Evolutionary conservation across 2,888 invertebrate genomes (phyloP).

Genomic region (Tanypteryx hageni): DNA sequence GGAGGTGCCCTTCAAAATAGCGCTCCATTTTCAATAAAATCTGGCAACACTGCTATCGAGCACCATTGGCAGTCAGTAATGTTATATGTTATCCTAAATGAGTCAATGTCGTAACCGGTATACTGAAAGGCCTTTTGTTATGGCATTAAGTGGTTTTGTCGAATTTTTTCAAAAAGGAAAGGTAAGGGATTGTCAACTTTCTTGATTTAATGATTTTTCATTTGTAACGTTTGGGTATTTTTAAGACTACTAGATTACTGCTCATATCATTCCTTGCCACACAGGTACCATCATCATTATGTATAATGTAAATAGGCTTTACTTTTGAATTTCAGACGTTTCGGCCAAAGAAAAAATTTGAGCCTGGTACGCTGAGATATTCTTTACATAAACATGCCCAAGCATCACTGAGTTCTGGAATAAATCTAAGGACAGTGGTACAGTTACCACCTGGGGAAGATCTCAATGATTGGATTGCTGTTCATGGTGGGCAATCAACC

Average conservation of each 20-base stretch:
- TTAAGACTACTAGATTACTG: background rate
- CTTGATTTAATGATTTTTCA: background rate
- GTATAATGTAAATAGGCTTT: background rate
- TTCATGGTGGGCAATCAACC: constrained; percentile 83
- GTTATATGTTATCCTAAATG: constrained; percentile 46
- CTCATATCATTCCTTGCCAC: too few species aligned
- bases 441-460: constrained; percentile 90
- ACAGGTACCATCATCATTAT: too few species aligned
- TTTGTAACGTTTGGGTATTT: background rate
- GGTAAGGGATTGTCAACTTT: constrained; percentile 75
- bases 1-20: too few species aligned
- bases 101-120: constrained; percentile 56
- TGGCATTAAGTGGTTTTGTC: constrained; percentile 83
- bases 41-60: too few species aligned
- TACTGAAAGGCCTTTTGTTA: constrained; percentile 60
- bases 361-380: constrained; percentile 90
- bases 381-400: constrained; percentile 94
- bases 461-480: constrained; percentile 94
- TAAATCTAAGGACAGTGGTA: constrained; percentile 89
- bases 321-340: constrained; percentile 83
- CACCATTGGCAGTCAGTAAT: too few species aligned
- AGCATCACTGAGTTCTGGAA: constrained; percentile 92
- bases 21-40: too few species aligned
- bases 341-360: constrained; percentile 91
- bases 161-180: constrained; percentile 89